Conservation (phyloP, 2,113 vertebrate genomes). For the Capra hircus region DNA sequence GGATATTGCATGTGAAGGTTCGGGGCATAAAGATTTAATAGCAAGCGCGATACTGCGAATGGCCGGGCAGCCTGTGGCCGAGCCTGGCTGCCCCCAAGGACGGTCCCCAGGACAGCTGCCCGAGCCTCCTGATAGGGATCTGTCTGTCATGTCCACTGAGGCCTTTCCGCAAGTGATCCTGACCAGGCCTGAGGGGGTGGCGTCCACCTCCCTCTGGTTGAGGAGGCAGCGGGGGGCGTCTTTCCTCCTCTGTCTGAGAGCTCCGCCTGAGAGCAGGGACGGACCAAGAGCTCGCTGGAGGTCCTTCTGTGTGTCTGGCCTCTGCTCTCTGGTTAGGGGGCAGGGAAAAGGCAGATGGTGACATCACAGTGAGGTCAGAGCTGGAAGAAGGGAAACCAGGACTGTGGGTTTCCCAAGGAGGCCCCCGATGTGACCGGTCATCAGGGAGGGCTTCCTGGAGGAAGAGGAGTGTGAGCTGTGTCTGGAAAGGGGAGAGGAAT, state of each 20-base stretch:
- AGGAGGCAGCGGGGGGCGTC: accelerated
- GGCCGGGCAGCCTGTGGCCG: neutral
- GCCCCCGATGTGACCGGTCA: accelerated
- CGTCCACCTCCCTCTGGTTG: neutral
- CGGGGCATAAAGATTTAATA: conserved; percentile 75
- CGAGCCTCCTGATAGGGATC: conserved; percentile 72
- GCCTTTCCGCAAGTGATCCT: conserved; percentile 67
- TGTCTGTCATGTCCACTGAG: conserved; percentile 79
- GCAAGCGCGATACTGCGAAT: conserved; percentile 19
- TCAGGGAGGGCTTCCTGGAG: neutral
- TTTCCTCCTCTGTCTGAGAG: neutral
- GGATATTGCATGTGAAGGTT: conserved; percentile 76
- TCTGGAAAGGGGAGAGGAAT: neutral
- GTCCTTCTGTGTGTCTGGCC: neutral
- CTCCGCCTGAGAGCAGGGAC: accelerated
- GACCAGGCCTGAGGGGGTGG: conserved; percentile 67
- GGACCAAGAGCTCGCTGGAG: accelerated
- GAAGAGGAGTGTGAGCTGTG: neutral
- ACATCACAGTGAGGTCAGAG: neutral
- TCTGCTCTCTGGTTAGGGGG: neutral
- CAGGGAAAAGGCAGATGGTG: neutral
- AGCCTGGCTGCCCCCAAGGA: neutral
- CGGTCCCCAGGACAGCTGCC: conserved; percentile 56
- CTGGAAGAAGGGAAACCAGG: neutral
- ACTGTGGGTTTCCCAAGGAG: neutral